These are phyloP conservation scores for Tetraodon nigroviridis DNA, from an alignment of 2,113 vertebrate species.

Conservation along the genomic window DNA sequence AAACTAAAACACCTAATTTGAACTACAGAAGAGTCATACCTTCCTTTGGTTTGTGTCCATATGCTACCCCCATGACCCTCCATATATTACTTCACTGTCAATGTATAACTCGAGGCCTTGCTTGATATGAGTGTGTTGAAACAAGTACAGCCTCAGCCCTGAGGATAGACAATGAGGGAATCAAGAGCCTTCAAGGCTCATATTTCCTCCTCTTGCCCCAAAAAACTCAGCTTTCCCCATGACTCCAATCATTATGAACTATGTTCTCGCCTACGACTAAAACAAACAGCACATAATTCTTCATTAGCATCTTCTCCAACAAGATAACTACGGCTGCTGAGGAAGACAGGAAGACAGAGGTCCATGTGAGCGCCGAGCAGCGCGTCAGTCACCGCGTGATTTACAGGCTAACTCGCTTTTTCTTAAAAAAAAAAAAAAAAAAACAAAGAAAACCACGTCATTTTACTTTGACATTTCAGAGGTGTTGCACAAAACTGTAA, in stretches of 20 bases:
- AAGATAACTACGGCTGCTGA: slow-evolving; percentile 31
- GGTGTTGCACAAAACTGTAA: slow-evolving; percentile 3
- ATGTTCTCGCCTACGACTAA: slow-evolving; percentile 69
- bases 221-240: slow-evolving; percentile 59
- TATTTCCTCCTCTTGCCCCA: slow-evolving; percentile 53
- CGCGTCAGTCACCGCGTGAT: slow-evolving; percentile 51
- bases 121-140: slow-evolving; percentile 53
- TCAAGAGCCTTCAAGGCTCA: slow-evolving; percentile 71
- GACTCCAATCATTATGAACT: slow-evolving; percentile 68
- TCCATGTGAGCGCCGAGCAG: not conserved
- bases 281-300: slow-evolving; percentile 77
- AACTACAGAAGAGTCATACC: slow-evolving; percentile 8
- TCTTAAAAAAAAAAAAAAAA: slow-evolving; percentile 45
- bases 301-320: slow-evolving; percentile 62
- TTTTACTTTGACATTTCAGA: slow-evolving; percentile 27
- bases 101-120: slow-evolving; percentile 29
- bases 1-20: not conserved
- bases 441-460: too few species aligned
- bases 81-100: slow-evolving; percentile 49
- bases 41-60: slow-evolving; percentile 24
- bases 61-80: slow-evolving; percentile 22
- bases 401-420: slow-evolving; percentile 43
- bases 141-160: slow-evolving; percentile 58
- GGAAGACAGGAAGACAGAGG: slow-evolving; percentile 8
- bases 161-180: slow-evolving; percentile 59